Evolutionary conservation across 2,888 invertebrate species (phyloP), one percentile per base, ranked within the genome.

Genomic region (Mimumesa dahlbomi): DNA sequence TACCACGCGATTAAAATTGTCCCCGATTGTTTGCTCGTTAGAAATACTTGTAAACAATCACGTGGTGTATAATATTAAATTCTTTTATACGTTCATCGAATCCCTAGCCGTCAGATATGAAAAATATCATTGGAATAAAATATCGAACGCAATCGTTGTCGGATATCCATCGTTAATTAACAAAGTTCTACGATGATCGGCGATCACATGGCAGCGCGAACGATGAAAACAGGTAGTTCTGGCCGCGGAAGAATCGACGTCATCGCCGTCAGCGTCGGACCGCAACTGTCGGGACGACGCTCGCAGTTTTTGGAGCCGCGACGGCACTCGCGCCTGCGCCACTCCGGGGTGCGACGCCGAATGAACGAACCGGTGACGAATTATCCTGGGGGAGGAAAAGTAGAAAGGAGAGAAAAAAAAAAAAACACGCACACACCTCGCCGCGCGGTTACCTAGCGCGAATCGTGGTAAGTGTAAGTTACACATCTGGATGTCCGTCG

Each of bases 321-420:
- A 62, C 49, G 61, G 16, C 45, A 38, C 31, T 29, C 50, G 82
- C 81, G 81, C 77, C 31, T 71, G 80, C 82, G 78, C 77, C 42
- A n/a, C 13, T 14, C 40, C 29, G 67, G 84, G 81, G 81, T 83
- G 82, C 83, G 79, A 66, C 66, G 40, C 49, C 54, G 64, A 54
- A 63, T 67, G 77, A 73, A 72, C 65, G 74, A 75, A 76, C 77
- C 79, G 75, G 78, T 84, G 82, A 77, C 82, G 83, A 84, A 86
- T 87, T 84, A 83, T 76, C 82, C 81, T 25, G 25, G 25, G 25
- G 7, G n/a, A n/a, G n/a, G n/a, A n/a, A n/a, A n/a, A n/a, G n/a
- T n/a, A 25, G 25, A 25, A 25, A 7, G 7, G 7, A 25, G 7
- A 25, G 82, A 84, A 83, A 81, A 61, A 69, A 70, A 46, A 21